Evolutionary conservation across 2,888 invertebrate genomes (phyloP).

Genomic region (Furcula furcula): DNA sequence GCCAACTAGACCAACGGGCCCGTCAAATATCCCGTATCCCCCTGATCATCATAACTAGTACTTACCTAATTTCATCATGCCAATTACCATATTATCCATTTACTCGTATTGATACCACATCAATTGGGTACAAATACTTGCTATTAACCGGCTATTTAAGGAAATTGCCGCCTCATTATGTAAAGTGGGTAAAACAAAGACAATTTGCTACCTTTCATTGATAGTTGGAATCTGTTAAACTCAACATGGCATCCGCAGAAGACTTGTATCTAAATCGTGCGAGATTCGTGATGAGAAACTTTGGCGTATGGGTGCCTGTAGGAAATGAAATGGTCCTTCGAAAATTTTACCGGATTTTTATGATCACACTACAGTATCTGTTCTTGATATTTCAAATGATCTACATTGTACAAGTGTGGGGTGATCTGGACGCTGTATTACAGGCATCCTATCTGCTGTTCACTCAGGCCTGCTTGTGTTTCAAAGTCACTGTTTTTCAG

Average conservation of each 20-base stretch:
- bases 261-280: slow-evolving; percentile 61
- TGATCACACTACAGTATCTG: slow-evolving; percentile 55
- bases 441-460: slow-evolving; percentile 65
- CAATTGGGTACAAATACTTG: slow-evolving; percentile 13
- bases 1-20: no score
- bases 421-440: slow-evolving; percentile 64
- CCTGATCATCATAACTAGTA: no score
- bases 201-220: no score
- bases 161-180: slow-evolving; percentile 20
- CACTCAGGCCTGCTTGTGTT: slow-evolving; percentile 69
- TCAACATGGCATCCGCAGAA: slow-evolving; percentile 29
- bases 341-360: slow-evolving; percentile 47
- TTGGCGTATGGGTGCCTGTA: slow-evolving; percentile 65
- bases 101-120: slow-evolving; percentile 13
- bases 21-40: no score
- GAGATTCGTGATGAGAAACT: slow-evolving; percentile 58
- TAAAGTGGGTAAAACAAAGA: slow-evolving; percentile 8
- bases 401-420: slow-evolving; percentile 64
- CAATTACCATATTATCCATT: slow-evolving; percentile 29
- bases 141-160: slow-evolving; percentile 17
- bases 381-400: slow-evolving; percentile 64
- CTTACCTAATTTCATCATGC: no score
- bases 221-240: slow-evolving; percentile 23
- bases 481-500: slow-evolving; percentile 63
- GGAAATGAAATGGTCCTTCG: slow-evolving; percentile 34